These are phyloP conservation scores for Uloborus diversus DNA, from an alignment of 1,140 invertebrate species.

Conservation along the genomic window DNA sequence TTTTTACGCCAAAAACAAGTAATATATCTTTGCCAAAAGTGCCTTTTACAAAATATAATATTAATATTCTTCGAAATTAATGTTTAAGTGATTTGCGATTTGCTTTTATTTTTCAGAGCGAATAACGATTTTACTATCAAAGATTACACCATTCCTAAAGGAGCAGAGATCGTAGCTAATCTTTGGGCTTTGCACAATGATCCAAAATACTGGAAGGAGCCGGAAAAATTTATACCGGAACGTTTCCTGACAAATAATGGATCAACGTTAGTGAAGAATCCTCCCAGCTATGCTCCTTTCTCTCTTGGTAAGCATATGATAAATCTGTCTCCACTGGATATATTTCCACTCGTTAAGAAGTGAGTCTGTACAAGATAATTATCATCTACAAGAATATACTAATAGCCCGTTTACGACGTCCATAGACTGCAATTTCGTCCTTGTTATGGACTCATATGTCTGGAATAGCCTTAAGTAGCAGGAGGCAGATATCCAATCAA, in stretches of 20 bases:
- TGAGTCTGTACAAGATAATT: too few species aligned
- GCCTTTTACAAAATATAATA: too few species aligned
- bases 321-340: not conserved
- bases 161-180: conserved; percentile 62
- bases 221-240: conserved; percentile 65
- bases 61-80: too few species aligned
- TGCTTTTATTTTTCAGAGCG: not conserved
- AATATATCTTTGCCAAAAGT: too few species aligned
- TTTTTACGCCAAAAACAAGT: too few species aligned
- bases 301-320: not conserved
- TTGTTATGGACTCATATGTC: too few species aligned
- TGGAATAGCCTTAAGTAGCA: too few species aligned
- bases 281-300: not conserved
- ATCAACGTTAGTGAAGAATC: not conserved
- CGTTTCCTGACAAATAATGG: conserved; percentile 60
- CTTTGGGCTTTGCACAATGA: conserved; percentile 65
- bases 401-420: too few species aligned
- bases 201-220: conserved; percentile 63
- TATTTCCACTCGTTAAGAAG: not conserved
- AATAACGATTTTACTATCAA: conserved; percentile 44
- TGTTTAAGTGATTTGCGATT: too few species aligned
- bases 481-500: too few species aligned
- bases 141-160: conserved; percentile 56
- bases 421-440: too few species aligned
- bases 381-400: too few species aligned